Conservation (phyloP, 2,888 invertebrate species). For the Masnerella sp. region DNA sequence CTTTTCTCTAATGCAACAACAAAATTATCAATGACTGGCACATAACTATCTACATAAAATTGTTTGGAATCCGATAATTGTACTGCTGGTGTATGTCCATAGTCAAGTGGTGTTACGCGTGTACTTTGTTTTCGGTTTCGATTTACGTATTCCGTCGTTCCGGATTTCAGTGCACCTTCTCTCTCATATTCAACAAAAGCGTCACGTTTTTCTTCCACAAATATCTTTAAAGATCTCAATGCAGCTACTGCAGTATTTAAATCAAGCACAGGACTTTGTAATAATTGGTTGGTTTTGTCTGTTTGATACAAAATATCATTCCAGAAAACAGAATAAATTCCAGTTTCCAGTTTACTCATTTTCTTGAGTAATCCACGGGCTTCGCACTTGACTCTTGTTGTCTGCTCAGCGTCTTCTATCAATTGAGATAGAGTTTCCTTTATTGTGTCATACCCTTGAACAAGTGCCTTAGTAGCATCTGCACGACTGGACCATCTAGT, state of each 20-base stretch:
- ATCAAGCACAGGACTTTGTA: slow-evolving; percentile 6
- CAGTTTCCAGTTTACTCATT: slow-evolving; percentile 46
- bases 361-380: slow-evolving; percentile 30
- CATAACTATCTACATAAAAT: slow-evolving; percentile 23
- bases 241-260: slow-evolving; percentile 7
- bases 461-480: slow-evolving; percentile 61
- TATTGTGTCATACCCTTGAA: slow-evolving; percentile 54
- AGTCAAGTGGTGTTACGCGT: slow-evolving; percentile 32
- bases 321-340: slow-evolving; percentile 46
- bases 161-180: neutral
- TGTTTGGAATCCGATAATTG: slow-evolving; percentile 6
- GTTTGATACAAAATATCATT: slow-evolving; percentile 38
- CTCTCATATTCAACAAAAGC: neutral
- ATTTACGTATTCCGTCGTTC: slow-evolving; percentile 19
- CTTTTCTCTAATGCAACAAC: slow-evolving; percentile 10
- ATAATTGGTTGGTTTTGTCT: slow-evolving; percentile 17
- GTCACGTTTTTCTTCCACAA: slow-evolving; percentile 1
- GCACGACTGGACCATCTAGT: slow-evolving; percentile 45
- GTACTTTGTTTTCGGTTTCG: slow-evolving; percentile 26
- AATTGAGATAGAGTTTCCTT: slow-evolving; percentile 12
- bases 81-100: slow-evolving; percentile 13
- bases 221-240: slow-evolving; percentile 2
- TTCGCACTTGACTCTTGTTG: slow-evolving; percentile 45
- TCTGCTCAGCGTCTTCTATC: slow-evolving; percentile 25
- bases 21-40: slow-evolving; percentile 36